Evolutionary conservation across 2,113 vertebrate genomes (phyloP).

Genomic region (Bombycilla garrulus): DNA sequence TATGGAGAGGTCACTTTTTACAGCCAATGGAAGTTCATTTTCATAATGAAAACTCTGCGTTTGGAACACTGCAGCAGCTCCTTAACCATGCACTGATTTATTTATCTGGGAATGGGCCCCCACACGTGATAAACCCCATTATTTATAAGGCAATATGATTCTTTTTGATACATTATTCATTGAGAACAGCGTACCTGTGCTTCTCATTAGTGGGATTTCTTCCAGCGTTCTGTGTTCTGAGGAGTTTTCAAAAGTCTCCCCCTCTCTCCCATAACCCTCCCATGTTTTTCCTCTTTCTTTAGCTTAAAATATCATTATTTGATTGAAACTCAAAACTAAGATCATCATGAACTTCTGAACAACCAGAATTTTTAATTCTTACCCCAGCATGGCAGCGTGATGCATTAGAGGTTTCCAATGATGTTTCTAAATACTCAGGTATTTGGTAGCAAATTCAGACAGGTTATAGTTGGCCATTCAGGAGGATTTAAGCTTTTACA

Average conservation of each 20-base stretch:
- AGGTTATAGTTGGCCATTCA: background rate
- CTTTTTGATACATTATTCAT: background rate
- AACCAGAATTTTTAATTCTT: background rate
- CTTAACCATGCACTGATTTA: background rate
- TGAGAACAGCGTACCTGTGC: background rate
- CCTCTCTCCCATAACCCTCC: background rate
- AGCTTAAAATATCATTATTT: background rate
- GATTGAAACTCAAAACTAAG: background rate
- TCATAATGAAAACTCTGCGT: background rate
- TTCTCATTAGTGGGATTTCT: background rate
- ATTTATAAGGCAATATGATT: background rate
- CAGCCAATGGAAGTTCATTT: background rate
- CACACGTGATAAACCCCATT: background rate
- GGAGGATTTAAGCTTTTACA: background rate
- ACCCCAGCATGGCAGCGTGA: background rate
- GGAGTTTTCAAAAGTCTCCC: background rate
- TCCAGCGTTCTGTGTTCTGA: background rate
- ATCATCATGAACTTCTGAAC: background rate
- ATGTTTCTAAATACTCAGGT: background rate
- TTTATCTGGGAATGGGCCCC: background rate
- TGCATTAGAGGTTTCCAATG: rapidly evolving
- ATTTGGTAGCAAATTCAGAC: background rate
- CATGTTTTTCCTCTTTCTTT: background rate
- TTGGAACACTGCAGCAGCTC: background rate
- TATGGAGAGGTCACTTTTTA: background rate